Evolutionary conservation across 1,140 invertebrate species (phyloP).

Genomic region (Meteorus sp.): DNA sequence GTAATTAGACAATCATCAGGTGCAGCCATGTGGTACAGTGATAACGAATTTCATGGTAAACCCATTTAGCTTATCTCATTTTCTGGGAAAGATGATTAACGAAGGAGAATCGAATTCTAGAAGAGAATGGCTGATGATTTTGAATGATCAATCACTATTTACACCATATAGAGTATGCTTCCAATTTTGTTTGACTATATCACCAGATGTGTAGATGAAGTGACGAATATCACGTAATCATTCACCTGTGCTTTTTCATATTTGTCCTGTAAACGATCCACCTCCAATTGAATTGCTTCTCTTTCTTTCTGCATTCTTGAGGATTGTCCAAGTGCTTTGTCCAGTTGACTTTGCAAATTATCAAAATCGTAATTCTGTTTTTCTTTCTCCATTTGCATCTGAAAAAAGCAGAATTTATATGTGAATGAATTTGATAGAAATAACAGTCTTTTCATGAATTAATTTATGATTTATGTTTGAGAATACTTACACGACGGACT

Average conservation of each 20-base stretch:
- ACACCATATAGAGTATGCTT: too few species aligned
- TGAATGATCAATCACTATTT: too few species aligned
- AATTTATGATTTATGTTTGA: too few species aligned
- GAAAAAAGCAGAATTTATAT: conserved; percentile 28
- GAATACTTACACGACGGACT: conserved; percentile 75
- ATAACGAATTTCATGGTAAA: too few species aligned
- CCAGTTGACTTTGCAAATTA: conserved; percentile 84
- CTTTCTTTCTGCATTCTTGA: conserved; percentile 86
- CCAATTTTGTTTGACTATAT: too few species aligned
- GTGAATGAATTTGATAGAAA: conserved; percentile 8
- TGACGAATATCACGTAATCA: neutral
- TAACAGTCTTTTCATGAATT: neutral
- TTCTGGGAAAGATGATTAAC: too few species aligned
- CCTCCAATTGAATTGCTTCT: conserved; percentile 80
- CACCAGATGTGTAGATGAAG: neutral
- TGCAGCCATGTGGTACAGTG: too few species aligned
- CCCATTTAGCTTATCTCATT: too few species aligned
- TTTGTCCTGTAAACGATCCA: conserved; percentile 84
- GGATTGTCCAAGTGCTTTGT: conserved; percentile 84
- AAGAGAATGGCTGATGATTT: too few species aligned
- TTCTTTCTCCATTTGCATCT: conserved; percentile 89
- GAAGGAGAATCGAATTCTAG: too few species aligned
- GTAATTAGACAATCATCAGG: neutral
- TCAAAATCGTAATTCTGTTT: conserved; percentile 88
- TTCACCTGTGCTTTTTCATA: conserved; percentile 84